Percentiles rank a stretch among this genome's conserved stretches.
These are phyloP conservation scores for Cebidichthys violaceus DNA, from an alignment of 2,113 vertebrate genomes.

Conservation along the genomic window DNA sequence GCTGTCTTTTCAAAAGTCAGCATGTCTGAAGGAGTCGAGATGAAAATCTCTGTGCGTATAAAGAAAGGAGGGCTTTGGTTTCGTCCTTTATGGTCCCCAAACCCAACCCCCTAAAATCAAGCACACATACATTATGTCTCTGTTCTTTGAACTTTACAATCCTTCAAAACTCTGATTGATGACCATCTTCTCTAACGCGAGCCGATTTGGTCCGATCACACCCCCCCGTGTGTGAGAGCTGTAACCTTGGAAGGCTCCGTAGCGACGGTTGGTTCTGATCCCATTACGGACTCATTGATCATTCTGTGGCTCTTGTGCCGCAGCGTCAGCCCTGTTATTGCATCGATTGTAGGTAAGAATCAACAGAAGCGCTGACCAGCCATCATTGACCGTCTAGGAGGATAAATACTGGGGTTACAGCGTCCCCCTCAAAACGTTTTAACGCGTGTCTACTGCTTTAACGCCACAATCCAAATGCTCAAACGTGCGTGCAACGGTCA, in stretches of 20 bases:
- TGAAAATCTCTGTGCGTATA: neutral
- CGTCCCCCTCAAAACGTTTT: neutral
- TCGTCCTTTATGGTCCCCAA: neutral
- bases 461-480: neutral
- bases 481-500: neutral
- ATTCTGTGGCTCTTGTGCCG: constrained; percentile 57
- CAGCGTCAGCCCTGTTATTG: constrained; percentile 60
- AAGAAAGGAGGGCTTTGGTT: neutral
- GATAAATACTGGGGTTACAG: constrained; percentile 38
- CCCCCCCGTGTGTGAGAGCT: constrained; percentile 4
- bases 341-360: constrained; percentile 70
- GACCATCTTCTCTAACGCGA: constrained; percentile 4
- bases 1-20: constrained; percentile 3
- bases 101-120: neutral
- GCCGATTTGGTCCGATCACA: constrained; percentile 28
- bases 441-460: neutral
- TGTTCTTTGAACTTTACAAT: neutral
- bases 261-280: constrained; percentile 57
- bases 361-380: constrained; percentile 62
- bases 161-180: neutral
- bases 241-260: constrained; percentile 48
- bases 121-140: neutral
- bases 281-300: constrained; percentile 69
- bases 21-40: neutral
- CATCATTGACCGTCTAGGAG: constrained; percentile 50